Evolutionary conservation across 2,888 invertebrate genomes (phyloP).

Genomic region (Campoletis raptor): DNA sequence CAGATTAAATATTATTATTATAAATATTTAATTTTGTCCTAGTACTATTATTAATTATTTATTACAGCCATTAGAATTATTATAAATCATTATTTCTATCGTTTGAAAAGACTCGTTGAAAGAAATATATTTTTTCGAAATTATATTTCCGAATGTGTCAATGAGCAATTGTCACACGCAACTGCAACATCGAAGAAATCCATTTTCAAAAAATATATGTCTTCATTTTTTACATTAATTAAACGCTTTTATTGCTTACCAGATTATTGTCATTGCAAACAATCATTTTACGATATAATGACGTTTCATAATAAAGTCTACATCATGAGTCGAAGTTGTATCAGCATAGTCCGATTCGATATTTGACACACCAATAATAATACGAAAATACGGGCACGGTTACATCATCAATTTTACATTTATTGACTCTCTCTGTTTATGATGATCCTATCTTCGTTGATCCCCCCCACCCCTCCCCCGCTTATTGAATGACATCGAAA

Average conservation of each 20-base stretch:
- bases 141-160: no score
- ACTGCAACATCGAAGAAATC: no score
- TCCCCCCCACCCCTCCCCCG: neutral
- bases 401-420: neutral
- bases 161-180: no score
- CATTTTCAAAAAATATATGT: no score
- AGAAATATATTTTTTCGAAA: no score
- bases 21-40: neutral
- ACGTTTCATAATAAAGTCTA: neutral
- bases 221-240: no score
- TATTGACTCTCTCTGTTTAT: neutral
- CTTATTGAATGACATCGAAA: neutral
- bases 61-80: neutral
- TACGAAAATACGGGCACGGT: neutral
- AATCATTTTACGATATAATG: no score
- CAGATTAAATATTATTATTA: neutral
- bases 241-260: no score
- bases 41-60: neutral
- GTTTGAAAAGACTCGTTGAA: neutral
- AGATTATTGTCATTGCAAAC: no score
- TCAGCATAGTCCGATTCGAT: neutral
- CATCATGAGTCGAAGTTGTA: neutral
- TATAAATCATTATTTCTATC: neutral
- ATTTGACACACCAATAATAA: neutral
- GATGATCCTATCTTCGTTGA: neutral